phyloP scores from a whole-genome alignment of 2,113 vertebrate species.

The Lampris incognitus region DNA sequence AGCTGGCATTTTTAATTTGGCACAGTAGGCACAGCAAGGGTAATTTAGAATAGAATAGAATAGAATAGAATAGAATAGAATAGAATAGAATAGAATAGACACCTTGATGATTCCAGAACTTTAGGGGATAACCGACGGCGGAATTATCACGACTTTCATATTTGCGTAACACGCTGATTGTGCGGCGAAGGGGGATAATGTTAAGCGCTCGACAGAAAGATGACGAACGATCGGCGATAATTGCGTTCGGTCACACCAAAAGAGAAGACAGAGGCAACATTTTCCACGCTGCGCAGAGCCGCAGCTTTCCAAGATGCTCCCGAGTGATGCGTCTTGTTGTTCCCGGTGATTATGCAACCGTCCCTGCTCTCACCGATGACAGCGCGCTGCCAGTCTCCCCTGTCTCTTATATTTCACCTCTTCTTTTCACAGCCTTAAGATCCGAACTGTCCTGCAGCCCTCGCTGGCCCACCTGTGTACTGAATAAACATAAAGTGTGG shows the following conservation, averaged over 20 bases:
- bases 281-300: conserved; percentile 33
- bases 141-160: background rate
- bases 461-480: conserved; percentile 36
- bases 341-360: background rate
- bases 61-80: conserved; percentile 1
- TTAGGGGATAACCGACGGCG: background rate
- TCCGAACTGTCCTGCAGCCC: conserved; percentile 23
- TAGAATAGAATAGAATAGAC: conserved; percentile 2
- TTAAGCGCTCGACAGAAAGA: background rate
- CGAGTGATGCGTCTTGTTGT: background rate
- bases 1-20: background rate
- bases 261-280: conserved; percentile 54
- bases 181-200: background rate
- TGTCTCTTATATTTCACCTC: conserved; percentile 11
- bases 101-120: background rate
- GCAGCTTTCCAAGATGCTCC: conserved; percentile 43
- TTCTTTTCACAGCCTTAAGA: conserved; percentile 9
- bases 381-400: conserved; percentile 19
- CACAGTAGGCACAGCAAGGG: background rate
- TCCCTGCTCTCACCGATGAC: conserved; percentile 10
- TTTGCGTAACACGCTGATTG: conserved; percentile 5
- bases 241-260: conserved; percentile 53
- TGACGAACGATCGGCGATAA: conserved; percentile 59
- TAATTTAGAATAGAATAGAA: background rate
- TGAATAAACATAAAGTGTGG: conserved; percentile 69